Percentiles rank a stretch among this genome's conserved stretches.
phyloP scores from a whole-genome alignment of 2,113 vertebrate genomes.

The Otolemur garnettii region DNA sequence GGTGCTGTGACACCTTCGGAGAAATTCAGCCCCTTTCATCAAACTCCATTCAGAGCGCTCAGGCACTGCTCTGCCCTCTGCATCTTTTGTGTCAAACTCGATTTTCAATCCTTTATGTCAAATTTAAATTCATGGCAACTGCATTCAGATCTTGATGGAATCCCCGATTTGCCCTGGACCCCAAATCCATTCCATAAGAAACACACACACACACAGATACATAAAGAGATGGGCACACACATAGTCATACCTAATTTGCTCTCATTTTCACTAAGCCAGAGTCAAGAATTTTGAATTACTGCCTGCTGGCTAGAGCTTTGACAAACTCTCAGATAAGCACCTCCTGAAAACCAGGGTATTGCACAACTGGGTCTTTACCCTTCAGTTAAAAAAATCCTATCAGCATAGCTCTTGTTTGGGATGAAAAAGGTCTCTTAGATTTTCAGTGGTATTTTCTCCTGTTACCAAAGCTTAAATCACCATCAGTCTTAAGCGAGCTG shows the following conservation, averaged over 20 bases:
- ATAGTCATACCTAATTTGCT: neutral
- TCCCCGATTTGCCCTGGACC: conserved; percentile 50
- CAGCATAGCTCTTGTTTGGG: neutral
- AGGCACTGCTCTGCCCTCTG: conserved; percentile 1
- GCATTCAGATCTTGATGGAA: conserved; percentile 63
- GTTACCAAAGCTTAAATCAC: conserved; percentile 40
- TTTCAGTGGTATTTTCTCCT: neutral
- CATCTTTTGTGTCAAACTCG: conserved; percentile 72
- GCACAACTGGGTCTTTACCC: neutral
- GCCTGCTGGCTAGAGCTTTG: neutral
- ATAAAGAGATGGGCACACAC: neutral
- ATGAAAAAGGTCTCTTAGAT: conserved; percentile 47
- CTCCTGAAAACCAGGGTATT: neutral
- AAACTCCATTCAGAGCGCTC: conserved; percentile 48
- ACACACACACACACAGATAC: neutral
- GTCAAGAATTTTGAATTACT: conserved; percentile 43
- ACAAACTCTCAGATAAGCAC: neutral
- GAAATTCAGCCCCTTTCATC: conserved; percentile 52
- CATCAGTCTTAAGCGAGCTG: conserved; percentile 40
- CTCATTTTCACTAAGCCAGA: conserved; percentile 4
- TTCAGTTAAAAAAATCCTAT: conserved; percentile 6
- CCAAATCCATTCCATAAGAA: conserved; percentile 28
- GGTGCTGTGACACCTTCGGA: neutral
- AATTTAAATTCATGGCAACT: conserved; percentile 73
- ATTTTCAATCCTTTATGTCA: conserved; percentile 76